phyloP scores from a whole-genome alignment of 1,140 invertebrate genomes.

The Pseudobourletiella spinata region DNA sequence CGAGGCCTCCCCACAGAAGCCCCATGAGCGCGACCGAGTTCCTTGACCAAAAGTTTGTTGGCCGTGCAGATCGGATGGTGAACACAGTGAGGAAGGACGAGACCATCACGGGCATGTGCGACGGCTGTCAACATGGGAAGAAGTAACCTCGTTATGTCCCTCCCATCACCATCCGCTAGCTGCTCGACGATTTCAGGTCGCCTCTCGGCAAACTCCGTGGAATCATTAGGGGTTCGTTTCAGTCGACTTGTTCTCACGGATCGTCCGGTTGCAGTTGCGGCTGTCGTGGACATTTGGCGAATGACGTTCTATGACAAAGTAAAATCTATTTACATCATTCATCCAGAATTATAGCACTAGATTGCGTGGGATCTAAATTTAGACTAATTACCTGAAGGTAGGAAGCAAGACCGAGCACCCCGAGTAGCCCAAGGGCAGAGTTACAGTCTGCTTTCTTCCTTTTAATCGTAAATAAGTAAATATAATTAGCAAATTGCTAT shows the following conservation, averaged over 20 bases:
- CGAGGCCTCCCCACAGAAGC: conserved; percentile 7
- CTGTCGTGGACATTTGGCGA: conserved; percentile 12
- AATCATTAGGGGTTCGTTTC: neutral
- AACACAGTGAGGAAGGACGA: conserved; percentile 16
- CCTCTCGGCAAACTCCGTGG: neutral
- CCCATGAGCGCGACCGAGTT: conserved; percentile 13
- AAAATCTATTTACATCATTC: neutral
- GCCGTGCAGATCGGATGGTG: conserved; percentile 13
- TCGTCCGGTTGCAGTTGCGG: neutral
- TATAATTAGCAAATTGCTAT: neutral
- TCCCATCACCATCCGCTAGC: neutral
- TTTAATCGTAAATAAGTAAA: neutral
- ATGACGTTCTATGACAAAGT: conserved; percentile 14
- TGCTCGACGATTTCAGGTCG: too few species aligned
- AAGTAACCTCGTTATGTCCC: neutral
- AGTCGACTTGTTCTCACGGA: neutral
- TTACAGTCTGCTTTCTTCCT: conserved; percentile 19
- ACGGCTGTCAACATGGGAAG: conserved; percentile 13
- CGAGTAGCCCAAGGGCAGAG: conserved; percentile 20
- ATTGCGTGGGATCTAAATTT: neutral
- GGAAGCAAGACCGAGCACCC: conserved; percentile 25
- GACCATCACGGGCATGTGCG: conserved; percentile 20
- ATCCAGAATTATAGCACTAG: neutral
- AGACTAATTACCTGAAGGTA: conserved; percentile 31
- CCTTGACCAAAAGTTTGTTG: conserved; percentile 10